Evolutionary conservation across 2,797 vertebrate genomes (phyloP), one percentile per base, ranked within the genome.

Genomic region (Hyperoplus lanceolatus): DNA sequence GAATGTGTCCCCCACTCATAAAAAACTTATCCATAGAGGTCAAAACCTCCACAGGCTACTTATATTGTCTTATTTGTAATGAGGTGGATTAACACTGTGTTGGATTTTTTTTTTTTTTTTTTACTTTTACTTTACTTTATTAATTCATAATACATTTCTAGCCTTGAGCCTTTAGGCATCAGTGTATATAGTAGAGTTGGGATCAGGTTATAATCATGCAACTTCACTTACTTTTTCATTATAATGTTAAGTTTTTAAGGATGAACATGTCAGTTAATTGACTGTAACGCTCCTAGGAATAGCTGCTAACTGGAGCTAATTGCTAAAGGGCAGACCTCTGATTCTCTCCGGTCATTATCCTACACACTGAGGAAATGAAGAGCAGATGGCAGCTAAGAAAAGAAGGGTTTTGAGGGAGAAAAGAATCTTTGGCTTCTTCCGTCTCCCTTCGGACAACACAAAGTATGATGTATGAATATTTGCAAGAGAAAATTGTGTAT

Each of bases 301-400:
- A 87, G 64, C 81, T 75, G 86, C 78, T 90, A 93, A 84, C 84
- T 62, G 83, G 57, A 71, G 29, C 86, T 91, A 92, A 73, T 92
- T 89, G 83, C 81, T 56, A 56, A 75, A 69, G 51, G 57, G 64
- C 78, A 64, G 73, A 85, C 82, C 80, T 64, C 77, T 76, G 78
- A 70, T 57, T 42, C 73, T 63, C 48, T 61, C 3, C 55, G 68
- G 55, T 45, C 88, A 87, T 94, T 91, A 87, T 69, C 76, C 74
- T 91, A 90, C 90, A 85, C 67, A 70, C 64, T 13, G 75, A 66
- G 83, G 79, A 93, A 93, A 93, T 93, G 80, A 89, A 80, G 81
- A 94, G 84, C 92, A 94, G 93, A 94, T 94, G 94, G 90, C 79
- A 67, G 56, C 55, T 9, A 36, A 21, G 18, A 41, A 36, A 21